phyloP scores from a whole-genome alignment of 2,113 vertebrate genomes.

The Paralichthys olivaceus region DNA sequence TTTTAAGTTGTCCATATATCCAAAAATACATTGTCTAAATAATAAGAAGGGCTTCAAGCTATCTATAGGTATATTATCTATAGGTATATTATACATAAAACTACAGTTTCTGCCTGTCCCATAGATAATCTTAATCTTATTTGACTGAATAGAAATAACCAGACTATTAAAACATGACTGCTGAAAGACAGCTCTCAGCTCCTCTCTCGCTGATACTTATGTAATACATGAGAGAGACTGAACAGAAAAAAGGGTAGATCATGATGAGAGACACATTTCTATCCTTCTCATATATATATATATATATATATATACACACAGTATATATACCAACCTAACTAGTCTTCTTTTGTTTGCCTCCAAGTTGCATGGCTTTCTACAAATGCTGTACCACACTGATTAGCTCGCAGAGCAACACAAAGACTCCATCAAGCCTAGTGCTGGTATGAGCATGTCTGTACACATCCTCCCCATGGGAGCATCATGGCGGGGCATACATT shows the following conservation, averaged over 20 bases:
- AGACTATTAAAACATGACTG: not conserved
- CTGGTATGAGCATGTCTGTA: constrained; percentile 56
- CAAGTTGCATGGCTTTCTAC: constrained; percentile 26
- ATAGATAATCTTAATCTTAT: not conserved
- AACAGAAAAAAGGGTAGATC: not conserved
- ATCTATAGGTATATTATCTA: not conserved
- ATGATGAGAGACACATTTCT: not conserved
- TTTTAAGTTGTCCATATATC: not conserved
- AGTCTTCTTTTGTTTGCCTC: constrained; percentile 23
- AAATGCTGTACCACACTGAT: constrained; percentile 35
- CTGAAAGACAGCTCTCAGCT: not conserved
- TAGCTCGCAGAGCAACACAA: constrained; percentile 36
- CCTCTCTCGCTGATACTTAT: not conserved
- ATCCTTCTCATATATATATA: not conserved
- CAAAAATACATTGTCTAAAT: too few species aligned
- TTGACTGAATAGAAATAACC: not conserved
- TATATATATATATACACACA: not conserved
- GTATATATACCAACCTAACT: not conserved
- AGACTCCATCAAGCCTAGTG: constrained; percentile 59
- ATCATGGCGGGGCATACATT: constrained; percentile 56
- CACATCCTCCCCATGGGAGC: constrained; percentile 62
- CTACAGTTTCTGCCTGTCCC: not conserved
- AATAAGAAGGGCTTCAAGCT: too few species aligned
- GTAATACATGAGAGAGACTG: not conserved
- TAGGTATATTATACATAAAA: not conserved